These are phyloP conservation scores for Gryllus bimaculatus DNA, from an alignment of 1,140 invertebrate genomes.

Conservation along the genomic window DNA sequence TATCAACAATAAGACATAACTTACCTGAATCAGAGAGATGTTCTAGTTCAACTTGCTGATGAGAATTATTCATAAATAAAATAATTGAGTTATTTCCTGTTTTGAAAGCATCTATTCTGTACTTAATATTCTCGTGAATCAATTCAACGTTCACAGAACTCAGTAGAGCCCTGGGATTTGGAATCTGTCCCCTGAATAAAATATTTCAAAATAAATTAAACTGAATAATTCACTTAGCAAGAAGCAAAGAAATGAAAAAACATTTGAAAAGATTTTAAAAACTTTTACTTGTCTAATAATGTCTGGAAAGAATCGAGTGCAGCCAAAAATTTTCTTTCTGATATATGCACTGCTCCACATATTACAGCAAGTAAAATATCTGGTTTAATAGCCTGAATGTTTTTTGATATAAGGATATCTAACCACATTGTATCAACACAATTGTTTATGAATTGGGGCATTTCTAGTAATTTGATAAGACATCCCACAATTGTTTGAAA, in stretches of 20 bases:
- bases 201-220: neutral
- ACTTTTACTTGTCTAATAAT: neutral
- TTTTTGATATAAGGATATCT: conserved; percentile 88
- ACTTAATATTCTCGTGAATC: conserved; percentile 85
- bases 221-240: neutral
- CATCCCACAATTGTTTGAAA: conserved; percentile 98
- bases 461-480: conserved; percentile 93
- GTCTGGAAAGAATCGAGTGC: conserved; percentile 49
- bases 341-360: conserved; percentile 90
- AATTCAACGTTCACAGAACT: conserved; percentile 86
- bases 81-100: conserved; percentile 86
- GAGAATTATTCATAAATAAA: conserved; percentile 85
- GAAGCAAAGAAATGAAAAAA: too few relatives aligned
- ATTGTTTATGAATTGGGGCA: conserved; percentile 80
- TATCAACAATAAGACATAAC: neutral
- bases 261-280: too few relatives aligned
- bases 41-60: conserved; percentile 90
- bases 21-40: conserved; percentile 76
- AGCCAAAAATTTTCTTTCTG: conserved; percentile 75
- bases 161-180: conserved; percentile 82
- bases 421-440: conserved; percentile 96
- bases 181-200: conserved; percentile 71
- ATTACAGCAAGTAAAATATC: conserved; percentile 88
- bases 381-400: conserved; percentile 90
- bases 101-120: conserved; percentile 81